Conservation (phyloP, 2,797 vertebrate species). For the Aselliscus stoliczkanus region DNA sequence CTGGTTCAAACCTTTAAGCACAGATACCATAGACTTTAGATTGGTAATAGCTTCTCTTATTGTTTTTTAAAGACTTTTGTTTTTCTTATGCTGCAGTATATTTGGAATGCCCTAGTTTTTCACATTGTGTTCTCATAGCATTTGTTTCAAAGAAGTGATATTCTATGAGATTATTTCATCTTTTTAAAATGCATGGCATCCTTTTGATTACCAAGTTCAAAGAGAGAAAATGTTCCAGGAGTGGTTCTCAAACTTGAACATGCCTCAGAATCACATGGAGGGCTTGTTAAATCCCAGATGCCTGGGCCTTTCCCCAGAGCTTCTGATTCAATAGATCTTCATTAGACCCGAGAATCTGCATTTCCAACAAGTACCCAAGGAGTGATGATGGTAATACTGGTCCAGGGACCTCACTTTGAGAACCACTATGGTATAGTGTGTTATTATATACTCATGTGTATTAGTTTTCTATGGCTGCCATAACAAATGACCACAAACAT, state of each 20-base stretch:
- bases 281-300: neutral
- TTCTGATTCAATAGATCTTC: neutral
- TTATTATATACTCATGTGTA: neutral
- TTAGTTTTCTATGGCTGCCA: neutral
- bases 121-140: neutral
- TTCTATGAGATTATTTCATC: neutral
- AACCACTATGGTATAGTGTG: neutral
- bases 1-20: neutral
- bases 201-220: neutral
- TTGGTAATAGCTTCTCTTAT: neutral
- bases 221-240: neutral
- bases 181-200: constrained; percentile 5
- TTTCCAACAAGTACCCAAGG: neutral
- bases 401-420: neutral
- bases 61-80: neutral
- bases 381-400: neutral
- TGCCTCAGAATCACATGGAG: neutral
- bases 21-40: neutral
- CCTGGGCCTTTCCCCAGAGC: neutral
- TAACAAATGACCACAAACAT: neutral
- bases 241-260: neutral
- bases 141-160: constrained; percentile 29
- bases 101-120: constrained; percentile 3
- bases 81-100: neutral
- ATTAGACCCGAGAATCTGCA: neutral